Evolutionary conservation across 2,888 invertebrate genomes (phyloP), one percentile per base, ranked within the genome.

Genomic region (Caenorhabditis sp.): DNA sequence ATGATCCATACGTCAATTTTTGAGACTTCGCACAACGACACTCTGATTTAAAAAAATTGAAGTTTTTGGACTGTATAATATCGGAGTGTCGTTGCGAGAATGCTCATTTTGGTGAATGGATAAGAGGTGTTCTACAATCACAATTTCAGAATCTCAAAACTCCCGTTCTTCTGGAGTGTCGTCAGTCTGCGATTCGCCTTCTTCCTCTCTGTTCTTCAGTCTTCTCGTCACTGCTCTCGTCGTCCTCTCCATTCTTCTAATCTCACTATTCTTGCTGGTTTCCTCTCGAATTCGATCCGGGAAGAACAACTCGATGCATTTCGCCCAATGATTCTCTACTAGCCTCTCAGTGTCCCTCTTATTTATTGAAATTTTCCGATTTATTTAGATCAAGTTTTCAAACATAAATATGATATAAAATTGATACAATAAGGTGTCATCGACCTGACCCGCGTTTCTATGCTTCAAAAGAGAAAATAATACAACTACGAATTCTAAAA

Each of bases 221-320:
- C 74, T 84, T 61, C 84, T 84, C 24, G 74, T 84, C 68, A 80
- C 84, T 22, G 80, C 80, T 26, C 76, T 84, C 31, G 64, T 77
- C 41, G 84, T 84, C 24, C 64, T 80, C 28, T 84, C 84, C 14
- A 84, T 84, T 31, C 77, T 84, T 35, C 70, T 84, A 12, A 80
- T 84, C 24, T 76, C 84, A 2, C 28, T 84, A 8, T 77, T 84
- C 54, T 69, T 84, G 6, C 26, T 84, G 12, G 61, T 84, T 59
- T 80, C 84, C 10, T 84, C 84, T n/a, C 41, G 84, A 68, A 84
- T 84, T 41, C 64, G 73, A 22, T 84, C 84, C 1, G 72, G 54
- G 8, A 84, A 84, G 35, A 80, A 84, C 22, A 84, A 84, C 49
- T 75, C 84, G 28, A 75, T 84, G 26, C 80, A 84, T 24, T 84